Evolutionary conservation across 2,888 invertebrate genomes (phyloP).

Genomic region (Nemoura dubitans): DNA sequence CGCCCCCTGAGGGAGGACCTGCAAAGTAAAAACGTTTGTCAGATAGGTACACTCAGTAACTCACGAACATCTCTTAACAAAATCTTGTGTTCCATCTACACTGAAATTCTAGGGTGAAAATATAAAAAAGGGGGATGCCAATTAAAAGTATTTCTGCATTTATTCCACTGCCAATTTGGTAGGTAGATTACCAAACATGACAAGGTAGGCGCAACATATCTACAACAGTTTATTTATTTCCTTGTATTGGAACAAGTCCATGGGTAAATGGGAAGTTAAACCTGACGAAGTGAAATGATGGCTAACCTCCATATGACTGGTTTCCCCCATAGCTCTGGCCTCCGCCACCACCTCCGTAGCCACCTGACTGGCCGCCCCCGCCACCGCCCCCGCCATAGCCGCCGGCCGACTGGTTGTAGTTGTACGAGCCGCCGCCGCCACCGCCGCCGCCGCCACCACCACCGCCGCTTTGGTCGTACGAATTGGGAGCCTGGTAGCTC

Average conservation of each 20-base stretch:
- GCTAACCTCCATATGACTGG: conserved; percentile 39
- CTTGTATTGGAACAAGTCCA: too few species aligned
- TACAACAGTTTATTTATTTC: too few species aligned
- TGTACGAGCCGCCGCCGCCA: conserved; percentile 59
- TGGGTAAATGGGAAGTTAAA: too few species aligned
- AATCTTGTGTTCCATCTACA: too few species aligned
- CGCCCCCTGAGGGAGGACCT: conserved; percentile 47
- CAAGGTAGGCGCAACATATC: too few species aligned
- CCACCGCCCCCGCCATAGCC: conserved; percentile 59
- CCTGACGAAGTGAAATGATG: neutral
- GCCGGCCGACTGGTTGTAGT: conserved; percentile 61
- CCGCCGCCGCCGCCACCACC: conserved; percentile 62
- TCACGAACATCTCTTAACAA: neutral
- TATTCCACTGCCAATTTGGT: too few species aligned
- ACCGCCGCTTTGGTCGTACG: conserved; percentile 59
- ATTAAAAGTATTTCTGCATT: too few species aligned
- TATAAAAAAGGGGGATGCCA: too few species aligned
- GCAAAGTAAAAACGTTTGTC: conserved; percentile 22
- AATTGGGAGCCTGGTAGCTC: conserved; percentile 47
- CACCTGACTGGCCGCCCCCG: conserved; percentile 42
- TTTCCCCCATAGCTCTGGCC: conserved; percentile 55
- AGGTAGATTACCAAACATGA: too few species aligned
- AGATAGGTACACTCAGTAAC: neutral
- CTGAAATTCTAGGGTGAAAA: too few species aligned
- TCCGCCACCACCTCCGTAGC: conserved; percentile 55